Percentiles rank a stretch among this genome's conserved stretches.
Conservation (phyloP, 1,140 invertebrate genomes). For the Mamestra configurata region DNA sequence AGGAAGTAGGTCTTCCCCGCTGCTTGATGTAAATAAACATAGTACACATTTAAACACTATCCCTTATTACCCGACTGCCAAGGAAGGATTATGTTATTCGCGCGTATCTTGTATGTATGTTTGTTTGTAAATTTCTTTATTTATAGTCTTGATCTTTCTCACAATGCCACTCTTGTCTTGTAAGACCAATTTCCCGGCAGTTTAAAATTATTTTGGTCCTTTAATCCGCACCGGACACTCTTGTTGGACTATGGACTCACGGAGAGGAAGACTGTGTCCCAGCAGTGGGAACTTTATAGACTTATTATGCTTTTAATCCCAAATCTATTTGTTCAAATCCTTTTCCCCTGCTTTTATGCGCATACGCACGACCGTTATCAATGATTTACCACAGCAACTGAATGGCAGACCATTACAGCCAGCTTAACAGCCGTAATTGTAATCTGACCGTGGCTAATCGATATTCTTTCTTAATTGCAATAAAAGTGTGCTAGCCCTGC, state of each 20-base stretch:
- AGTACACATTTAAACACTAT: neutral
- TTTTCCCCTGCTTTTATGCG: neutral
- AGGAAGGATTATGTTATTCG: too few species aligned
- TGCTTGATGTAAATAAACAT: conserved; percentile 7
- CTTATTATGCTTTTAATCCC: neutral
- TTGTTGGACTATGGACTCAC: too few species aligned
- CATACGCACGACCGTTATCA: conserved; percentile 61
- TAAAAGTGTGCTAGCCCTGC: conserved; percentile 12
- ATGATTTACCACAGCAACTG: conserved; percentile 69
- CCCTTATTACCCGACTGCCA: too few species aligned
- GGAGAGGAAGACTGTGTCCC: too few species aligned
- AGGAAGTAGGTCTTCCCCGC: neutral
- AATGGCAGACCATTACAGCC: conserved; percentile 43
- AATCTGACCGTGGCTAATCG: conserved; percentile 47
- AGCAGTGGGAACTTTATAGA: neutral
- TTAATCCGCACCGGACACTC: neutral
- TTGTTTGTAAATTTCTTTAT: too few species aligned
- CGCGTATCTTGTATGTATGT: too few species aligned
- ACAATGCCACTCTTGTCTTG: neutral
- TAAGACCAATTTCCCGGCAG: neutral
- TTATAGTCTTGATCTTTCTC: neutral
- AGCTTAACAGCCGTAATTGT: conserved; percentile 13
- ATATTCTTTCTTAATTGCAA: conserved; percentile 50
- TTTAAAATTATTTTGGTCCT: neutral
- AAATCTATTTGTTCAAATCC: neutral